Evolutionary conservation across 1,140 invertebrate genomes (phyloP).

Genomic region (Drosophila bocki): DNA sequence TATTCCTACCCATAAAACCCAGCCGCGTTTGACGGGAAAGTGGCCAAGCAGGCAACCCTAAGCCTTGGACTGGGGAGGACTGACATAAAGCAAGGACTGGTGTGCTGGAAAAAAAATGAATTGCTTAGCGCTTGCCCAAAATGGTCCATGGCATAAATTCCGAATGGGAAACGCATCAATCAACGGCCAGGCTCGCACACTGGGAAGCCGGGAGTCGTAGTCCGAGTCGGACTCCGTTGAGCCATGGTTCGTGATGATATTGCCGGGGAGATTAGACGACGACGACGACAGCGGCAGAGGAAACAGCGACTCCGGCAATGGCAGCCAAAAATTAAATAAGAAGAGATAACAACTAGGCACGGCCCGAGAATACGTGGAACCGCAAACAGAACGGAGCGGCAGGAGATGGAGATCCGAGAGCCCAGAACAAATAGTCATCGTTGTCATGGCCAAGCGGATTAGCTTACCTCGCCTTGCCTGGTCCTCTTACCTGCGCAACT

Average conservation of each 20-base stretch:
- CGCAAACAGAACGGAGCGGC: slow-evolving; percentile 53
- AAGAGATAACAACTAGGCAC: slow-evolving; percentile 80
- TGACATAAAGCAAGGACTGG: slow-evolving; percentile 30
- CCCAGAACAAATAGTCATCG: slow-evolving; percentile 68
- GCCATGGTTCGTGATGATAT: slow-evolving; percentile 72
- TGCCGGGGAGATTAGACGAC: slow-evolving; percentile 76
- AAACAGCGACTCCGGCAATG: slow-evolving; percentile 40
- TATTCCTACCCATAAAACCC: slow-evolving; percentile 14
- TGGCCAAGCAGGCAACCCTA: slow-evolving; percentile 11
- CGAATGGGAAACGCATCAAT: slow-evolving; percentile 83
- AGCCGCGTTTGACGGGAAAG: slow-evolving; percentile 23
- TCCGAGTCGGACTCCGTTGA: slow-evolving; percentile 11
- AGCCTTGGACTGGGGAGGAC: background rate
- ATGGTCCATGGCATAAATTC: slow-evolving; percentile 83
- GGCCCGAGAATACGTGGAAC: slow-evolving; percentile 68
- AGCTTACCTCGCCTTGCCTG: slow-evolving; percentile 41
- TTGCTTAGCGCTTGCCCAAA: slow-evolving; percentile 77
- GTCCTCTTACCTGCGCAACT: slow-evolving; percentile 40
- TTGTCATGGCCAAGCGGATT: slow-evolving; percentile 77
- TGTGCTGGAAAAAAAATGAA: slow-evolving; percentile 66
- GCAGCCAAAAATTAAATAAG: slow-evolving; percentile 81
- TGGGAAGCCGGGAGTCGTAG: slow-evolving; percentile 23
- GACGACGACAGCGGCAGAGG: slow-evolving; percentile 48
- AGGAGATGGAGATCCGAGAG: slow-evolving; percentile 29
- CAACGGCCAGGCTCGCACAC: slow-evolving; percentile 57